Evolutionary conservation across 2,888 invertebrate genomes (phyloP).

Genomic region (Vanessa cardui): DNA sequence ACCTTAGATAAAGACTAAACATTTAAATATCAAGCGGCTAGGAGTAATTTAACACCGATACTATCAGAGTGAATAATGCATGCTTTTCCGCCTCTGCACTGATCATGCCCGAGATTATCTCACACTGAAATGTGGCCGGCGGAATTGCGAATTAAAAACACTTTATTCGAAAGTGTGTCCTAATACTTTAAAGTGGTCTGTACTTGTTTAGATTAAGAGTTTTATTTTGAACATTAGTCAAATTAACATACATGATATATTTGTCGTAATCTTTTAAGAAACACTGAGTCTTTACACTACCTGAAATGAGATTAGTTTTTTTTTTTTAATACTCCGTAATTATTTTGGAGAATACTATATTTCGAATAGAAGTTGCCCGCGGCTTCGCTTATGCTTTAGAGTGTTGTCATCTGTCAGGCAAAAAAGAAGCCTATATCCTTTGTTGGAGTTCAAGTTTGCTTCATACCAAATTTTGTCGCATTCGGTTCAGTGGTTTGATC

Average conservation of each 20-base stretch:
- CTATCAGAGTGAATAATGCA: constrained; percentile 62
- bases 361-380: too few relatives aligned
- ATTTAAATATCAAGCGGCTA: constrained; percentile 27
- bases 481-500: too few relatives aligned
- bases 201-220: background rate
- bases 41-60: constrained; percentile 63
- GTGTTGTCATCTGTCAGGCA: too few relatives aligned
- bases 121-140: constrained; percentile 39
- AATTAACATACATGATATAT: background rate
- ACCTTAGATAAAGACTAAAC: constrained; percentile 5
- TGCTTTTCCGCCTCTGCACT: constrained; percentile 50
- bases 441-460: too few relatives aligned
- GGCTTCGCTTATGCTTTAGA: too few relatives aligned
- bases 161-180: constrained; percentile 20
- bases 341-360: too few relatives aligned
- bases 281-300: too few relatives aligned
- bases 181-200: constrained; percentile 2
- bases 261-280: too few relatives aligned
- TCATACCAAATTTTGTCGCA: too few relatives aligned
- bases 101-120: constrained; percentile 44
- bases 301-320: too few relatives aligned
- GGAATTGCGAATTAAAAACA: constrained; percentile 39
- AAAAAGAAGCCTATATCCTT: too few relatives aligned
- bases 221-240: background rate
- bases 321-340: too few relatives aligned